These are phyloP conservation scores for Acinonyx jubatus DNA, from an alignment of 2,113 vertebrate genomes.

Conservation along the genomic window DNA sequence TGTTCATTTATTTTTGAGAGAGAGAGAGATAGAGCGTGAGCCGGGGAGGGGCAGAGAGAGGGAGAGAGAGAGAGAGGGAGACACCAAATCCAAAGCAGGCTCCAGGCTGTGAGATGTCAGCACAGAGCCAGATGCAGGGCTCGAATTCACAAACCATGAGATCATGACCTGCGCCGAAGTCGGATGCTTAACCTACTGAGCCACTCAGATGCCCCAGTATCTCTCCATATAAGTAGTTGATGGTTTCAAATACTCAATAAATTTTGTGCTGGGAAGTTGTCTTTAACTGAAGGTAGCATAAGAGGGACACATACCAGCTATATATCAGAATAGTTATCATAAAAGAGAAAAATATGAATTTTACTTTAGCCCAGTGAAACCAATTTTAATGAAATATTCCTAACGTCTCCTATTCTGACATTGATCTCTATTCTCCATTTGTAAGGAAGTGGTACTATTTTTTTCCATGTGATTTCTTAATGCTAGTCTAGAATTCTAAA, in stretches of 20 bases:
- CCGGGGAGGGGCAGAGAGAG: too few relatives aligned
- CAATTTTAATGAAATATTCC: conserved; percentile 41
- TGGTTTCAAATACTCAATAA: not conserved
- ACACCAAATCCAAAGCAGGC: too few relatives aligned
- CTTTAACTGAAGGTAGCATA: not conserved
- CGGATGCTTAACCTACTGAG: too few relatives aligned
- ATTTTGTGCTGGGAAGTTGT: conserved; percentile 23
- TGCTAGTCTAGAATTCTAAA: conserved; percentile 29
- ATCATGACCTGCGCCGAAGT: too few relatives aligned
- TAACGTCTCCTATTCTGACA: not conserved
- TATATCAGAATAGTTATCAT: not conserved
- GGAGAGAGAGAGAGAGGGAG: too few relatives aligned
- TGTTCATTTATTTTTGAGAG: too few relatives aligned
- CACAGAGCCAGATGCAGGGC: too few relatives aligned
- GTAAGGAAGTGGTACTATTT: not conserved
- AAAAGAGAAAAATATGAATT: not conserved
- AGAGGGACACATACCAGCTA: not conserved
- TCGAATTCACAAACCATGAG: too few relatives aligned
- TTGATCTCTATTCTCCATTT: not conserved
- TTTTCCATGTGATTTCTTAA: not conserved
- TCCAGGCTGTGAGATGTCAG: too few relatives aligned
- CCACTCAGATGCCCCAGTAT: not conserved
- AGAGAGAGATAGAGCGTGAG: too few relatives aligned
- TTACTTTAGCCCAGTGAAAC: not conserved
- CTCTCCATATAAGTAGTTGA: not conserved